These are phyloP conservation scores for Drosophila eugracilis DNA, from an alignment of 1,140 invertebrate species.

Conservation along the genomic window DNA sequence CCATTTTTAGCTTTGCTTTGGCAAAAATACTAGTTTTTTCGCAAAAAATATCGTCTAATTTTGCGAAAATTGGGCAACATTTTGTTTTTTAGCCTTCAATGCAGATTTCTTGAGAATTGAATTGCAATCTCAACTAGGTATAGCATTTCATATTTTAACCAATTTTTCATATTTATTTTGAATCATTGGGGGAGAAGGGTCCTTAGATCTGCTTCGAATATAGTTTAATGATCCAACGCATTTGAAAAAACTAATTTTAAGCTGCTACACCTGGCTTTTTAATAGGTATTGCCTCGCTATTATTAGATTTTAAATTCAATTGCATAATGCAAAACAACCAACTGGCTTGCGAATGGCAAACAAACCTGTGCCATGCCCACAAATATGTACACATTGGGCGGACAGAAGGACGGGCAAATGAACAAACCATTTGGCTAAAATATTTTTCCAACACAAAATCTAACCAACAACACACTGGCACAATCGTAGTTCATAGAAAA, in stretches of 20 bases:
- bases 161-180: no score
- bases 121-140: no score
- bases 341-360: conserved; percentile 32
- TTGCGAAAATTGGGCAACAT: no score
- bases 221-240: no score
- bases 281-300: conserved; percentile 20
- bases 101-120: no score
- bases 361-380: conserved; percentile 23
- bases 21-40: no score
- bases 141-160: no score
- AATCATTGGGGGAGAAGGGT: no score
- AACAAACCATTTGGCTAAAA: conserved; percentile 45
- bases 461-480: conserved; percentile 27
- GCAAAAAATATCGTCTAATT: no score
- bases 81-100: no score
- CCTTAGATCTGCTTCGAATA: no score
- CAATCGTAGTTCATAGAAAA: conserved; percentile 70
- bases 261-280: neutral
- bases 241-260: neutral
- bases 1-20: no score
- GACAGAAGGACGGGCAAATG: conserved; percentile 10
- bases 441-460: conserved; percentile 44
- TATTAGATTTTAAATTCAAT: conserved; percentile 73
- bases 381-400: conserved; percentile 15
- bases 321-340: conserved; percentile 58